Conservation (phyloP, 2,888 invertebrate genomes). For the Ecliptopera silaceata region DNA sequence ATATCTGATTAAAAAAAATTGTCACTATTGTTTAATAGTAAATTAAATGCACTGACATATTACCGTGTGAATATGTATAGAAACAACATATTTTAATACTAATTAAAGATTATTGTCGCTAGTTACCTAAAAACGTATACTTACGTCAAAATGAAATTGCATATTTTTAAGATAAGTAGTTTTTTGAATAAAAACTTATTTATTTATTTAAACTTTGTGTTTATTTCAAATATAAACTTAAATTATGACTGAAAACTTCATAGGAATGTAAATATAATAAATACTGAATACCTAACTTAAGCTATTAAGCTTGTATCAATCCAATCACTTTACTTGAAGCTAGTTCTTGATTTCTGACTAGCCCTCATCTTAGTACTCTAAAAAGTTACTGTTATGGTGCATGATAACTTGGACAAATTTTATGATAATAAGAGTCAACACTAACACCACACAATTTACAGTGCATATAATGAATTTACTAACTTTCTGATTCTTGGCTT, state of each 20-base stretch:
- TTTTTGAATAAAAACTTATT: conserved; percentile 26
- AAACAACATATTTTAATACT: too few species aligned
- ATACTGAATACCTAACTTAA: conserved; percentile 2
- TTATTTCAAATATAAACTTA: conserved; percentile 27
- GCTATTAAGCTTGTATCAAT: not conserved
- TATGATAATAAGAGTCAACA: not conserved
- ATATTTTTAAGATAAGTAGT: conserved; percentile 16
- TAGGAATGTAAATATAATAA: conserved; percentile 23
- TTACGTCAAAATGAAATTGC: conserved; percentile 10
- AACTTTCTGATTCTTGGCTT: too few species aligned
- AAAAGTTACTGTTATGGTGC: not conserved
- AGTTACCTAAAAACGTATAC: not conserved
- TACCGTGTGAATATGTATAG: too few species aligned
- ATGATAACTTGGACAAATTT: not conserved
- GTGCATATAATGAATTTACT: too few species aligned
- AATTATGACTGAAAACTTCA: conserved; percentile 23
- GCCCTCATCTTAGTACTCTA: not conserved
- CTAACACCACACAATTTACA: too few species aligned
- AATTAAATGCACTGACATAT: too few species aligned
- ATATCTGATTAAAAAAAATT: conserved; percentile 51
- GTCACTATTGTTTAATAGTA: too few species aligned
- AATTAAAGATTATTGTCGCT: too few species aligned
- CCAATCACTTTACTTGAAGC: not conserved
- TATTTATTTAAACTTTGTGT: conserved; percentile 26
- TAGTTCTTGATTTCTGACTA: not conserved